Base-by-base conservation (phyloP, 92 coral and sea anemone species). In the Heliopora coerulea region DNA sequence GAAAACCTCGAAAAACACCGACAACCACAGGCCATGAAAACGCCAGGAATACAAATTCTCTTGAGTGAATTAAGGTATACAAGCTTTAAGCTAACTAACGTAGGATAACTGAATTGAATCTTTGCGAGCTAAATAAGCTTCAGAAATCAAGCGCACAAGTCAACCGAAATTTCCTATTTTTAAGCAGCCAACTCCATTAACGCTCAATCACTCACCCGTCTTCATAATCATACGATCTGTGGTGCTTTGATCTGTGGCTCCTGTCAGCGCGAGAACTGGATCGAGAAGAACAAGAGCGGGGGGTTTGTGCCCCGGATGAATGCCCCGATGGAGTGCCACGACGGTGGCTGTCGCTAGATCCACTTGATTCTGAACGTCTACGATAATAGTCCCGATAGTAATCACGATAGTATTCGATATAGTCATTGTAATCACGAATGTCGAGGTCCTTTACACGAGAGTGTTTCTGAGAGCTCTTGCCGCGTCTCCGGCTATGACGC, bases 271-370 rank as follows among this genome's bases (percentile, higher is more conserved):
- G 61, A 28, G 61, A 56, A 23, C 61, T 56, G 30, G 61, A 56
- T 28, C 61, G 20, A 23, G 58, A 50, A 5, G 72, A 65, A 30
- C 52, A 35, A 8, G 56, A 39, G 14, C 54, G 74, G 5, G 74
- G 74, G 20, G 74, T 42, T 30, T 67, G 57, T 49, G 74, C 74
- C 0, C 74, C 57, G 48, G 74, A 67, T 2, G 74, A 67, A 1
- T 28, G 74, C 12, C 74, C 74, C n/a, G 74, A 67, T 0, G 40
- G 58, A 3, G 39, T 20, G n/a, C 25, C 42, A 10, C 59, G 74
- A 29, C 59, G 58, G 0, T 49, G 74, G 54, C 59, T 26, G 3
- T 19, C 74, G 17, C 74, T 67, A 30, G 74, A 67, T 27, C 37
- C 74, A 21, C 74, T 67, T 1, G 74, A 67, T 49, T 20, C 58